Percentiles rank a stretch among this genome's conserved stretches.
Evolutionary conservation across 2,888 invertebrate species (phyloP).

Genomic region (Balanococcus diminutus): DNA sequence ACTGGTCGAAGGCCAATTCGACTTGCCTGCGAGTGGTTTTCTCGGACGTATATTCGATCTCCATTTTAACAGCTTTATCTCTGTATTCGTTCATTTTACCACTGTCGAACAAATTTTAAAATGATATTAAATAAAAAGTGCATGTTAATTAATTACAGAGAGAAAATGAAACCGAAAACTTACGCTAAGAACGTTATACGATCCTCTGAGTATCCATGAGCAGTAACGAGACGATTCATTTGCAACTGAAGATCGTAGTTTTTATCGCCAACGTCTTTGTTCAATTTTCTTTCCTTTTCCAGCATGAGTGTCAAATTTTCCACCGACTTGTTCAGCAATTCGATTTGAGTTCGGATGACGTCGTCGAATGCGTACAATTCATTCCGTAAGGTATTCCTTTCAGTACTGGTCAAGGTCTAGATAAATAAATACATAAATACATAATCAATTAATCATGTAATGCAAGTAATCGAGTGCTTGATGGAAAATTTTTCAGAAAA

Average conservation of each 20-base stretch:
- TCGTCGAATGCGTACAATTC: not conserved
- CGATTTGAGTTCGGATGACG: not conserved
- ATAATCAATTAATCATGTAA: no score
- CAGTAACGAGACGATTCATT: constrained; percentile 28
- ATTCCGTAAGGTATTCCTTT: not conserved
- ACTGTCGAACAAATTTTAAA: constrained; percentile 1
- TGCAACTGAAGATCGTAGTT: not conserved
- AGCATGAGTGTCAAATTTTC: not conserved
- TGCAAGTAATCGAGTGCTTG: no score
- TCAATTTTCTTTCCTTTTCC: not conserved
- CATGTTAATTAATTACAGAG: not conserved
- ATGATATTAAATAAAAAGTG: no score
- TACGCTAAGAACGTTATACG: constrained; percentile 49
- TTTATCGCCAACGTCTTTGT: constrained; percentile 8
- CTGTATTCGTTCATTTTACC: constrained; percentile 45
- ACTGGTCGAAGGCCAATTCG: constrained; percentile 3
- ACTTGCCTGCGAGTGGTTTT: constrained; percentile 26
- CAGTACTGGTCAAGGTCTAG: not conserved
- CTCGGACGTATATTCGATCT: constrained; percentile 33
- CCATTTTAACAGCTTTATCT: constrained; percentile 20
- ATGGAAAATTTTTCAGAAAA: no score
- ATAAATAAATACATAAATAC: not conserved
- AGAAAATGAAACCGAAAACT: not conserved
- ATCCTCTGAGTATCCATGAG: constrained; percentile 36
- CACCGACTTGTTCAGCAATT: not conserved